phyloP scores from a whole-genome alignment of 2,113 vertebrate genomes.

The Zingel zingel region DNA sequence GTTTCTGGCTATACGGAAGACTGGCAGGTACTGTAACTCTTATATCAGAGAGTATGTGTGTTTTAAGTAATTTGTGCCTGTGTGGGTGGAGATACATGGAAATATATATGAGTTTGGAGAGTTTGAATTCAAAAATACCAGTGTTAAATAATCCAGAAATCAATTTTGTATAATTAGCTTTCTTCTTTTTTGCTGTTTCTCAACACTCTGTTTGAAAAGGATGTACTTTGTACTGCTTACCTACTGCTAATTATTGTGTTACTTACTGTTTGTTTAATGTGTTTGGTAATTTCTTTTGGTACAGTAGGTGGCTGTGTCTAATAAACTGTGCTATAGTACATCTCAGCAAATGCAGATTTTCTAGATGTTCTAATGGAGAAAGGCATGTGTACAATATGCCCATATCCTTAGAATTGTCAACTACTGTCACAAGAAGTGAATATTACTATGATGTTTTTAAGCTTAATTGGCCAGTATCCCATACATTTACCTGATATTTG shows the following conservation, averaged over 20 bases:
- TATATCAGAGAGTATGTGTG: constrained; percentile 18
- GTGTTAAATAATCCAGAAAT: not conserved
- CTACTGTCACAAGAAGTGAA: no score
- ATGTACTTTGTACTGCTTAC: not conserved
- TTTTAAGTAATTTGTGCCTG: not conserved
- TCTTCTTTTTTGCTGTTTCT: not conserved
- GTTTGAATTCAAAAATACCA: not conserved
- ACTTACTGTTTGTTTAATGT: no score
- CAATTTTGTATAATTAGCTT: not conserved
- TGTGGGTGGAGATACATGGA: not conserved
- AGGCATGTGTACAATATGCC: no score
- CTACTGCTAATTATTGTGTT: no score
- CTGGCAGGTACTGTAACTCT: constrained; percentile 82
- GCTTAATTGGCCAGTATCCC: not conserved
- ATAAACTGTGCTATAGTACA: no score
- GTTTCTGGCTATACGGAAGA: constrained; percentile 90
- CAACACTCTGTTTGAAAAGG: not conserved
- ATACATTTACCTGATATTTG: not conserved
- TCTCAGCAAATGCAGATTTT: no score
- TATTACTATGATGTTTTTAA: no score
- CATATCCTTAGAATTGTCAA: no score
- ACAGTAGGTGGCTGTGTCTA: no score
- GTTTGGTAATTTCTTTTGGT: no score
- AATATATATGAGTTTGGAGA: not conserved
- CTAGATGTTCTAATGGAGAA: no score